A percentile compares a stretch with the other conserved stretches of the same genome.
phyloP scores from a whole-genome alignment of 2,797 vertebrate species.

The Jordanella pulchra region DNA sequence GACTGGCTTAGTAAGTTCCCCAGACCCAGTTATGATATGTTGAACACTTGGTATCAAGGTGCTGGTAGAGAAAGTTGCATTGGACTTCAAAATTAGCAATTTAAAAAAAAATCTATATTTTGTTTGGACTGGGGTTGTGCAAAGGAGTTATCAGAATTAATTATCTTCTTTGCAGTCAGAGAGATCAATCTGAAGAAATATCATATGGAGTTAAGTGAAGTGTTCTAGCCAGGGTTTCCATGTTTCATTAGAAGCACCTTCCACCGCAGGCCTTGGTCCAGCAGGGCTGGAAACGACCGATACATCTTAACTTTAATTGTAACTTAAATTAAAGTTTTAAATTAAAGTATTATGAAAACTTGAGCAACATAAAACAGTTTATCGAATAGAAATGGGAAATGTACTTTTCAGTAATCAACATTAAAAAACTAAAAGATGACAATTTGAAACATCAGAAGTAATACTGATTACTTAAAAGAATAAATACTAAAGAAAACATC shows the following conservation, averaged over 20 bases:
- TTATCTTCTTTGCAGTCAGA: not conserved
- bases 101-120: not conserved
- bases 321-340: not conserved
- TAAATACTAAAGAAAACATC: too few relatives aligned
- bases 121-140: not conserved
- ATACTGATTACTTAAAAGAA: too few relatives aligned
- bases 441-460: too few relatives aligned
- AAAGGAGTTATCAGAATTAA: not conserved
- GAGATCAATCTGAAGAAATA: not conserved
- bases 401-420: too few relatives aligned
- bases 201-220: not conserved
- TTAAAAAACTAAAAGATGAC: too few relatives aligned
- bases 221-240: not conserved
- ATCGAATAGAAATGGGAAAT: too few relatives aligned
- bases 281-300: not conserved
- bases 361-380: too few relatives aligned
- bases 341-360: not conserved
- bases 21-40: conserved; percentile 26
- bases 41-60: conserved; percentile 11
- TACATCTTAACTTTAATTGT: not conserved
- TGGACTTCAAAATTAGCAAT: not conserved
- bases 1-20: conserved; percentile 97
- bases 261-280: not conserved
- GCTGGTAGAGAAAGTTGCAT: not conserved
- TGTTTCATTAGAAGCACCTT: not conserved